A percentile compares a stretch with the other conserved stretches of the same genome.
These are phyloP conservation scores for Arctocebus calabarensis DNA, from an alignment of 2,797 vertebrate species.

Conservation along the genomic window DNA sequence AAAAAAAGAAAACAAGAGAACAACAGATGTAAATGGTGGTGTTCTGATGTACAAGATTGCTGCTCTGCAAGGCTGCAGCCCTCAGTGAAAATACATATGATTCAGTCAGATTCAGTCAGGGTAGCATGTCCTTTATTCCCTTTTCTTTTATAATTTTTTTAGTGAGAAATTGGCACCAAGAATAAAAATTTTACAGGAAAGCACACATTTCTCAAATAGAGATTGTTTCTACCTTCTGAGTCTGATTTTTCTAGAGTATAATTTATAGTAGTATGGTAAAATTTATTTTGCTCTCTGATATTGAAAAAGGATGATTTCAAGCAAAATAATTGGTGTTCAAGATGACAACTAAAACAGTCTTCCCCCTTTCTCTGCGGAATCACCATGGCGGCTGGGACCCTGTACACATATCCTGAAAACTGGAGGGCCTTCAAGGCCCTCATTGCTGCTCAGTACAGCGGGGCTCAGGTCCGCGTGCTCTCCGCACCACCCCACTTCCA, in stretches of 20 bases:
- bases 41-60: neutral
- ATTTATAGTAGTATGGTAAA: neutral
- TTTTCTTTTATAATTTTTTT: neutral
- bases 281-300: neutral
- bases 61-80: neutral
- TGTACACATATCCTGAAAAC: too few relatives aligned
- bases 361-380: too few relatives aligned
- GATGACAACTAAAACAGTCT: neutral
- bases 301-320: neutral
- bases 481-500: too few relatives aligned
- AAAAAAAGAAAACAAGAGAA: slow-evolving; percentile 37
- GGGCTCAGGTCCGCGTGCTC: too few relatives aligned
- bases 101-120: neutral
- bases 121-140: neutral
- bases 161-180: neutral
- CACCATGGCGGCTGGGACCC: too few relatives aligned
- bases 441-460: too few relatives aligned
- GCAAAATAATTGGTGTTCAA: slow-evolving; percentile 14
- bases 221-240: neutral
- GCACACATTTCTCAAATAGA: neutral
- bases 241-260: neutral
- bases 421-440: too few relatives aligned
- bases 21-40: neutral
- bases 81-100: neutral
- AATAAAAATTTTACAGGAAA: neutral